Base-by-base conservation (phyloP, 2,888 invertebrate species). In the Hyalella azteca region DNA sequence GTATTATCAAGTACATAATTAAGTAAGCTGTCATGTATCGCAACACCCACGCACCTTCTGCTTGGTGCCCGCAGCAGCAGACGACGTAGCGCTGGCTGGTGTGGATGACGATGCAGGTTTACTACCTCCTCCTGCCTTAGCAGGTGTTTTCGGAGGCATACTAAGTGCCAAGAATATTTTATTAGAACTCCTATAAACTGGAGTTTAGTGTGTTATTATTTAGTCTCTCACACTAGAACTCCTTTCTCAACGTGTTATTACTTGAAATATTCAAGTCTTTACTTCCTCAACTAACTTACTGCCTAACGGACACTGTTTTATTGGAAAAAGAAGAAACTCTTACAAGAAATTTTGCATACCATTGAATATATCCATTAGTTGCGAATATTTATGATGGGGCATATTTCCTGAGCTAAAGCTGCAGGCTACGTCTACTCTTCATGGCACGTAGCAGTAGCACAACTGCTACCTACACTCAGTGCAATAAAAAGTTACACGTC, bases 111-210 rank as follows among this genome's bases (percentile, higher is more conserved):
- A 66, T 4, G 36, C 19, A 36, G 66, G n/a, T 66, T 66, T 66
- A 39, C 19, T 66, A 15, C 36, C 36, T 36, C 66, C 66, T 36
- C 66, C 66, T 19, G 66, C 19, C 19, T 66, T 66, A 5, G 66
- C 19, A 66, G 66, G 66, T 36, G 19, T 29, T 15, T 66, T 66
- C 19, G 66, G 66, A 36, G 66, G 66, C 66, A 66, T 66, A 7
- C 66, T 66, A 4, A 36, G 19, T 36, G 11, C 29, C 26, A 26
- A 7, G 3, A 22, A 54, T 9, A 22, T 22, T 54, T 54, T 0
- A 19, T 26, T 22, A 7, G 2, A n/a, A n/a, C n/a, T n/a, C n/a
- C n/a, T n/a, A n/a, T n/a, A n/a, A n/a, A n/a, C n/a, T n/a, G n/a
- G n/a, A n/a, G n/a, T n/a, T n/a, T n/a, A n/a, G n/a, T n/a, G 54